Evolutionary conservation across 1,140 invertebrate species (phyloP), one percentile per base, ranked within the genome.

Genomic region (Meloidogyne exigua): DNA sequence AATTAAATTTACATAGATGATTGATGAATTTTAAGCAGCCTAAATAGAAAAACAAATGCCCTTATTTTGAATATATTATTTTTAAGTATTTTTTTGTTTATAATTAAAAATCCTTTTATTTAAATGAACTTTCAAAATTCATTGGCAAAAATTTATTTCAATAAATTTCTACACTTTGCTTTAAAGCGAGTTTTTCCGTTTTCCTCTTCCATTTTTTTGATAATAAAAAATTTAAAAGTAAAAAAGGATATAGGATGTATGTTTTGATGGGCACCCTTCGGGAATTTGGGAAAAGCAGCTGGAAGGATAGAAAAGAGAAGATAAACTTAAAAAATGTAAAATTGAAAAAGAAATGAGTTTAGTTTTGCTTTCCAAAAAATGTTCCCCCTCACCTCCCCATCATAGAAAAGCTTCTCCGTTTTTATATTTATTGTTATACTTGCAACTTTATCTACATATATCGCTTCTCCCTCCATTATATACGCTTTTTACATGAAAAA

Each of bases 1-100:
- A 69, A 36, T 36, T 39, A 13, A 25, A 73, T 73, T 73, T 64
- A 25, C 71, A 73, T 73, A 73, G 65, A 73, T 73, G 71, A 73
- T 73, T 73, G 71, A 73, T 73, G 57, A 36, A 12, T n/a, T 13
- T 10, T n/a, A 73, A 28, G 15, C 28, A 64, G 23, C 42, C 32
- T 21, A 57, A 32, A 42, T 26, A 72, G 57, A 64, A 64, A 49
- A 15, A 13, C 0, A 57, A 57, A 49, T 57, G 49, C n/a, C 21
- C 18, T 15, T 18, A 15, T 12, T 21, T n/a, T 57, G 49, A n/a
- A 57, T 57, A 57, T 18, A 32, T 32, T 32, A 32, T 32, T 32
- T 32, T 32, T 32, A 3, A 32, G 7, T 32, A 32, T 32, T 32
- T 32, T 32, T 32, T 32, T 32, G 28, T 32, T 32, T 32, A 3